Conservation (phyloP, 2,888 invertebrate genomes). For the Eremobia ochroleuca region DNA sequence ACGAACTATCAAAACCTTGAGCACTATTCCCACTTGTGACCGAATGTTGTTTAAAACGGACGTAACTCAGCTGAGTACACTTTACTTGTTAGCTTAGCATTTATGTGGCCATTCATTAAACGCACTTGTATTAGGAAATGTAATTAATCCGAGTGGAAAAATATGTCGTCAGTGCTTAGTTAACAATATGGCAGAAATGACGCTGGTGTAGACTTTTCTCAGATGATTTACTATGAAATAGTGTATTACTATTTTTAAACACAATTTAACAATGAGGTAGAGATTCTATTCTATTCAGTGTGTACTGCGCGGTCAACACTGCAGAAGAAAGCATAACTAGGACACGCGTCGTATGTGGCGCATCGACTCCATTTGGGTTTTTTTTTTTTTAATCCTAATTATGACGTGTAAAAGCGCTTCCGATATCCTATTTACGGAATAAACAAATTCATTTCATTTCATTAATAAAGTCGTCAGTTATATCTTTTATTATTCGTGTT, state of each 20-base stretch:
- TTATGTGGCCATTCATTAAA: conserved; percentile 39
- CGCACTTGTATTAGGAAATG: conserved; percentile 9
- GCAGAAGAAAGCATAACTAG: too few species aligned
- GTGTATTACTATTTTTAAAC: neutral
- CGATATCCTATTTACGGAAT: too few species aligned
- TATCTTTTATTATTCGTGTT: neutral
- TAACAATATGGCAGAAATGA: neutral
- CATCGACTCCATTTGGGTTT: neutral
- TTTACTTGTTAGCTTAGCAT: conserved; percentile 72
- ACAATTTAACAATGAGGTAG: neutral
- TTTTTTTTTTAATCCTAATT: neutral
- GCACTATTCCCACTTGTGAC: conserved; percentile 84
- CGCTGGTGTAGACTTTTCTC: neutral
- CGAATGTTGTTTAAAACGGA: conserved; percentile 81
- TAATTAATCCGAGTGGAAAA: neutral
- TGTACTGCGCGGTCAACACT: neutral
- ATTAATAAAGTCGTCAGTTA: neutral
- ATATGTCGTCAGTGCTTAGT: neutral
- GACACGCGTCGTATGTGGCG: too few species aligned
- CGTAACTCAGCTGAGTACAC: conserved; percentile 76
- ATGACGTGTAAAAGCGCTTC: too few species aligned
- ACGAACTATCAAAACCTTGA: conserved; percentile 90
- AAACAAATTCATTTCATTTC: too few species aligned
- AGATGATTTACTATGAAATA: neutral
- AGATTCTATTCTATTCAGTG: too few species aligned